Evolutionary conservation across 1,140 invertebrate species (phyloP).

Genomic region (Manduca sexta): DNA sequence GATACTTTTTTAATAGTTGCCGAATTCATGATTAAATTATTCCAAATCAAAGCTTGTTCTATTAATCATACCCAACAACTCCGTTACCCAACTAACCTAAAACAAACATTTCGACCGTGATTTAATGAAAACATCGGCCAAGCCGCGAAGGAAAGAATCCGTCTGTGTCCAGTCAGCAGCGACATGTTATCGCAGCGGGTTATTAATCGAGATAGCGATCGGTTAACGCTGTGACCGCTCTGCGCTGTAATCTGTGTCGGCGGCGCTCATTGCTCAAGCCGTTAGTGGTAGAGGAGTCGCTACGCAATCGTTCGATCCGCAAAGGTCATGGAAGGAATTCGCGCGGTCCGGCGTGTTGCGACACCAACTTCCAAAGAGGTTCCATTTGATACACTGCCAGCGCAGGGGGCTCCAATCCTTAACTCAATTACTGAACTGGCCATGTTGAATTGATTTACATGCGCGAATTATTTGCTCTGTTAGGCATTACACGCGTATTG

Average conservation of each 20-base stretch:
- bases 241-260: conserved; percentile 50
- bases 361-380: conserved; percentile 52
- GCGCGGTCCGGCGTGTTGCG: conserved; percentile 63
- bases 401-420: conserved; percentile 30
- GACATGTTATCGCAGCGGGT: not conserved
- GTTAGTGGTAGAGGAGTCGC: conserved; percentile 57
- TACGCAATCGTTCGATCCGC: conserved; percentile 66
- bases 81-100: no score
- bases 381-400: conserved; percentile 26
- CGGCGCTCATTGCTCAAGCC: conserved; percentile 65
- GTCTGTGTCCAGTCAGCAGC: not conserved
- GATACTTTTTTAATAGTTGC: no score
- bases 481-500: no score
- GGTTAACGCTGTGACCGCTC: conserved; percentile 19
- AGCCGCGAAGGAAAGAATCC: no score
- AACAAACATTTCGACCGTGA: no score
- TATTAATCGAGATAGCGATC: conserved; percentile 1
- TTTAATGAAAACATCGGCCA: no score
- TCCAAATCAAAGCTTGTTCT: no score
- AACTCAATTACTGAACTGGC: conserved; percentile 8
- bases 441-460: not conserved
- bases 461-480: not conserved
- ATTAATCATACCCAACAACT: no score
- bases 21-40: no score
- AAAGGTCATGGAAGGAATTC: conserved; percentile 70